Conservation (phyloP, 2,797 vertebrate species). For the Pangasius mekongensis region DNA sequence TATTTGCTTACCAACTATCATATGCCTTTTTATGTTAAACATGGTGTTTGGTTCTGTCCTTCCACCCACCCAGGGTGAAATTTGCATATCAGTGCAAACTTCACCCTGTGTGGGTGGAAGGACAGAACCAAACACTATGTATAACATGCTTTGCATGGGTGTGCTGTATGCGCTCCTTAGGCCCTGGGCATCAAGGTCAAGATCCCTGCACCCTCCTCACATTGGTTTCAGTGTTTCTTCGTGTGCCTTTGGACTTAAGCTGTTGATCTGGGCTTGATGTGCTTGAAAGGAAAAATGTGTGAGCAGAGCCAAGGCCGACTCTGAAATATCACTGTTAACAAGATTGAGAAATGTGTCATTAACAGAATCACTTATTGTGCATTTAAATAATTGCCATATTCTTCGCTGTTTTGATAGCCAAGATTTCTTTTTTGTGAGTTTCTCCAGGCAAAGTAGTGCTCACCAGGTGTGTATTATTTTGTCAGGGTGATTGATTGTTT, state of each 20-base stretch:
- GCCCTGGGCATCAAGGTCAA: slow-evolving; percentile 12
- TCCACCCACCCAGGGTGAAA: slow-evolving; percentile 1
- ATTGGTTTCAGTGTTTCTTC: slow-evolving; percentile 21
- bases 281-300: background rate
- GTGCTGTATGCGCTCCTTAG: background rate
- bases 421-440: background rate
- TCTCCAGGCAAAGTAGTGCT: background rate
- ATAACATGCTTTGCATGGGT: slow-evolving; percentile 3
- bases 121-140: background rate
- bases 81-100: background rate
- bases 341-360: slow-evolving; percentile 1
- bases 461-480: background rate
- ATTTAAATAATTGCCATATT: background rate
- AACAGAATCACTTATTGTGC: background rate
- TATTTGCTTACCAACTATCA: too few relatives aligned
- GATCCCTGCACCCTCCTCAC: background rate
- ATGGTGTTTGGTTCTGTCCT: background rate
- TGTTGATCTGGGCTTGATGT: background rate
- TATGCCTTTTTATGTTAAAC: slow-evolving; percentile 6
- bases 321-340: slow-evolving; percentile 21
- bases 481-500: background rate
- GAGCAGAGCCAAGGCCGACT: slow-evolving; percentile 9
- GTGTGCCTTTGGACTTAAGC: background rate
- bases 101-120: background rate
- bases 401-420: background rate